Evolutionary conservation across 2,888 invertebrate species (phyloP).

Genomic region (Tetragonisca angustula): DNA sequence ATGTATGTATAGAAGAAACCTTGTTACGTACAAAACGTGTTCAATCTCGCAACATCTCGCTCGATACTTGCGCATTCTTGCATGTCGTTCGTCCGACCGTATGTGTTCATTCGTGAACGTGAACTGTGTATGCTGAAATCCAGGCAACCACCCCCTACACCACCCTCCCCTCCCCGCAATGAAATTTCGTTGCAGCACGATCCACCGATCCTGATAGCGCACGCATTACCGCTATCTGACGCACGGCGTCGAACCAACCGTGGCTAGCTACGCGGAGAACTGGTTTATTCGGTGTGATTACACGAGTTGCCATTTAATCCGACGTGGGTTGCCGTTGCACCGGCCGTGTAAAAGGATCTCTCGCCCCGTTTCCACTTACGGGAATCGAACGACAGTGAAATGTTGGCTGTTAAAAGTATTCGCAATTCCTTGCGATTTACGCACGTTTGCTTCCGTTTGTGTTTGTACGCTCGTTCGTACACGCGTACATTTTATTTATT

Average conservation of each 20-base stretch:
- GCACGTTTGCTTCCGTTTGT: too few relatives aligned
- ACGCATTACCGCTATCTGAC: constrained; percentile 23
- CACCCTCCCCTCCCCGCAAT: too few relatives aligned
- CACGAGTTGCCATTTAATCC: constrained; percentile 52
- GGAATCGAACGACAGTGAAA: neutral
- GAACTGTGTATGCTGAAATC: neutral
- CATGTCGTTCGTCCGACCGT: neutral
- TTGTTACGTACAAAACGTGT: too few relatives aligned
- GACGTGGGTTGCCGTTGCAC: constrained; percentile 43
- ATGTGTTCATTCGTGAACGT: neutral
- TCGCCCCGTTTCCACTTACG: constrained; percentile 9
- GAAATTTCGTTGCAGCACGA: constrained; percentile 4
- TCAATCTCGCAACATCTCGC: too few relatives aligned
- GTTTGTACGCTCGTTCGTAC: too few relatives aligned
- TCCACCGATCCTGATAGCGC: constrained; percentile 4
- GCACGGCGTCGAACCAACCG: constrained; percentile 7
- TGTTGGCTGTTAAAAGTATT: neutral
- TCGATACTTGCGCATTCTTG: too few relatives aligned
- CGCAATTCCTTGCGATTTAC: neutral
- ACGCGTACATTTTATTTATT: too few relatives aligned
- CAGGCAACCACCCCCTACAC: neutral
- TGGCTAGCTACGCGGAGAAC: constrained; percentile 20
- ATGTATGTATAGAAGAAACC: too few relatives aligned
- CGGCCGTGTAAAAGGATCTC: constrained; percentile 56
- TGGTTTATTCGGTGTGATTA: constrained; percentile 53